A percentile compares a stretch with the other conserved stretches of the same genome.
Evolutionary conservation across 2,888 invertebrate species (phyloP).

Genomic region (Orchesellides sinensis): DNA sequence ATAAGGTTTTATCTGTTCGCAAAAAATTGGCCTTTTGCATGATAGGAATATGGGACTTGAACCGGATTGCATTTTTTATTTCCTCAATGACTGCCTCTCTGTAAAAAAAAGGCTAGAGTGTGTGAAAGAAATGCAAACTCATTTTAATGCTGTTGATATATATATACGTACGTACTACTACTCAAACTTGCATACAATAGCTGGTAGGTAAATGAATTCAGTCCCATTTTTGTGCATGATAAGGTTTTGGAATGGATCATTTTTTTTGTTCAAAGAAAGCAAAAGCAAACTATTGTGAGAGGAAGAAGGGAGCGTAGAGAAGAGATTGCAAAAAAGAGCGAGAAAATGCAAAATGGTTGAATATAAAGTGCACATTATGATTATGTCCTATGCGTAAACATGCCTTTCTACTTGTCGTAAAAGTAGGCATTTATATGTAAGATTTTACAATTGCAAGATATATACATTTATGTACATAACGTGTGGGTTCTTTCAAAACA

Average conservation of each 20-base stretch:
- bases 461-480: neutral
- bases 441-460: too few relatives aligned
- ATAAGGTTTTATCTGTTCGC: too few relatives aligned
- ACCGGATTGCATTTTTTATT: too few relatives aligned
- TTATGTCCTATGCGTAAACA: constrained; percentile 21
- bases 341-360: constrained; percentile 50
- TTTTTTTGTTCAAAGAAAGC: neutral
- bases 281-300: too few relatives aligned
- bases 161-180: too few relatives aligned
- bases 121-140: too few relatives aligned
- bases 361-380: constrained; percentile 52
- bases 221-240: neutral
- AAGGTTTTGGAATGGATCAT: too few relatives aligned
- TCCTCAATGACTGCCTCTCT: too few relatives aligned
- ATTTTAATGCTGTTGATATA: neutral
- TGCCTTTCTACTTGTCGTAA: constrained; percentile 6
- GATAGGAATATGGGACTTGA: too few relatives aligned
- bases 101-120: too few relatives aligned
- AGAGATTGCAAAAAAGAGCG: constrained; percentile 2
- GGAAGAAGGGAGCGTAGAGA: too few relatives aligned
- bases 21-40: too few relatives aligned
- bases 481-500: neutral
- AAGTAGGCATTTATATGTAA: neutral
- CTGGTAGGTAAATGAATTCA: neutral
- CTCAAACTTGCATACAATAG: neutral